These are phyloP conservation scores for Sceloporus tristichus DNA, from an alignment of 2,113 vertebrate species.

Conservation along the genomic window DNA sequence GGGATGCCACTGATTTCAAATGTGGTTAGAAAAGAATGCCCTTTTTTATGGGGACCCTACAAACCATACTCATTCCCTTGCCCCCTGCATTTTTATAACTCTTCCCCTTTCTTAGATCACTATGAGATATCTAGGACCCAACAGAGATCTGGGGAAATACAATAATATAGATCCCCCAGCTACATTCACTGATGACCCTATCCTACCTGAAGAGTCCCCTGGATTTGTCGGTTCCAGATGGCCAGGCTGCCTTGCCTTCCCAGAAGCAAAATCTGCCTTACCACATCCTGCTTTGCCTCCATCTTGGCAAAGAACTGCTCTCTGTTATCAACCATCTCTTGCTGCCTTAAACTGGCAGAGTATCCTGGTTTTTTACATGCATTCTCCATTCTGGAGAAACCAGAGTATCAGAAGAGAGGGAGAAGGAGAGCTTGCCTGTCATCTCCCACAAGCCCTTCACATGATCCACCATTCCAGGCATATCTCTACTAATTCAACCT, in stretches of 20 bases:
- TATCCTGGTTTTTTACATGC: not conserved
- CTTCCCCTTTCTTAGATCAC: not conserved
- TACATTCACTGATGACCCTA: not conserved
- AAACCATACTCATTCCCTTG: not conserved
- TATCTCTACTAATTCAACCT: no score
- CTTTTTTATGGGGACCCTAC: conserved; percentile 4
- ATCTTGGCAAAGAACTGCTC: not conserved
- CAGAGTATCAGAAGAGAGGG: not conserved
- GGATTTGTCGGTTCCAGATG: not conserved
- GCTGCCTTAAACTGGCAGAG: not conserved
- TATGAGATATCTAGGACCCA: not conserved
- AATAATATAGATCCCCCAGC: not conserved
- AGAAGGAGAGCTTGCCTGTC: conserved; percentile 14
- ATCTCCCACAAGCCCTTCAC: not conserved
- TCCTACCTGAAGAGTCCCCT: not conserved
- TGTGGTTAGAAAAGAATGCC: not conserved
- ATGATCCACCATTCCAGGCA: not conserved
- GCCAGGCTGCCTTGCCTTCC: no score
- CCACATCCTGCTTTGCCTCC: not conserved
- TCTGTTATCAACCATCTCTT: no score
- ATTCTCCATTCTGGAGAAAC: not conserved
- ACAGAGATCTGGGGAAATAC: not conserved
- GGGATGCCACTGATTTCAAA: no score
- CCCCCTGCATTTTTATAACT: fast-evolving
- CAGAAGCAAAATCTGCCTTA: not conserved